Evolutionary conservation across 2,113 vertebrate genomes (phyloP), one percentile per base, ranked within the genome.

Genomic region (Danio rerio): DNA sequence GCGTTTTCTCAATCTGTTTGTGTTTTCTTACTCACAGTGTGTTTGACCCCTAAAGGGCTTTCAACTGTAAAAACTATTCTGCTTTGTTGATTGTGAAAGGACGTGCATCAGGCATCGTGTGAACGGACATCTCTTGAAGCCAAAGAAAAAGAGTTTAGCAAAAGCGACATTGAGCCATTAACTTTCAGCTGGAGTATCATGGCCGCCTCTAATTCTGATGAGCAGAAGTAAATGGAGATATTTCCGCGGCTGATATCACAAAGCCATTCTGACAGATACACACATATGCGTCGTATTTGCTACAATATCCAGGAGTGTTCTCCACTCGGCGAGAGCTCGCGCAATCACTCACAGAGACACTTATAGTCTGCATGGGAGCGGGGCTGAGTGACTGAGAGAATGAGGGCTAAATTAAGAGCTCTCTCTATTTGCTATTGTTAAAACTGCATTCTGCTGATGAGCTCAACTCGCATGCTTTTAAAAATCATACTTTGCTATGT

Each of bases 371-470:
- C 83, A 84, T 66, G 73, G 73, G 43, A 84, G 85, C 53, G 21
- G 21, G 9, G 49, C 62, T 66, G 77, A 79, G 77, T 53, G 77
- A 79, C 78, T 69, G 63, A 78, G 73, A 77, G 66, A 81, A 77
- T 78, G 79, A 83, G 78, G 6, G 42, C 71, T 74, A 82, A 90
- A 90, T 89, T 86, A 92, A 88, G 87, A 88, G 87, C 83, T 63
- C 87, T 88, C 74, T 82, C 76, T 66, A 61, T 78, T 81, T 78
- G 65, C 47, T 58, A 45, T 82, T 81, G 87, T 85, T 69, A 85
- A 80, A 72, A n/a, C 84, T 71, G 73, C 50, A 77, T 83, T 83
- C 72, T 81, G 21, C 45, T 52, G 78, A 71, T 68, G 79, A 72
- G 84, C 70, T 49, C 59, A 61, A 85, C 86, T 89, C 86, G 63